Percentiles rank a stretch among this genome's conserved stretches.
Conservation (phyloP, 2,113 vertebrate species). For the Hippocampus barbouri region DNA sequence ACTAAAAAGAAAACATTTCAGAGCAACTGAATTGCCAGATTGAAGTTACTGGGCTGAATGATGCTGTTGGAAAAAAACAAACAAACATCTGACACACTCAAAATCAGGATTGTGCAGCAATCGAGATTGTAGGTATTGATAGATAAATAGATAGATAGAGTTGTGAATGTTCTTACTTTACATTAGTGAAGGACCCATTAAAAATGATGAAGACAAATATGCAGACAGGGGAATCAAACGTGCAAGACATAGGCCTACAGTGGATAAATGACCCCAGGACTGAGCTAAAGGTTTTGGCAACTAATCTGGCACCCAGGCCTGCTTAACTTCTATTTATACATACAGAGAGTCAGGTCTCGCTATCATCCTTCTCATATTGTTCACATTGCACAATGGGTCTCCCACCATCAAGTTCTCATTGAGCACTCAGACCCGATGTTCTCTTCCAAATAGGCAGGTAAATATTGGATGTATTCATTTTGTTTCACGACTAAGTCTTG, state of each 20-base stretch:
- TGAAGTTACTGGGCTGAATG: too few relatives aligned
- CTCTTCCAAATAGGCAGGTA: background rate
- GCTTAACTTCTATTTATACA: conserved; percentile 69
- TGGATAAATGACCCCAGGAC: conserved; percentile 48
- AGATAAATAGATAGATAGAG: too few relatives aligned
- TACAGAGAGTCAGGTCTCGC: conserved; percentile 19
- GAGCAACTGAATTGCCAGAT: too few relatives aligned
- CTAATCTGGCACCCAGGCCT: conserved; percentile 64
- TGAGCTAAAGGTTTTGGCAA: conserved; percentile 62
- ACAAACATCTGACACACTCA: too few relatives aligned
- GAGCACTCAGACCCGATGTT: background rate
- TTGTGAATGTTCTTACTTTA: background rate
- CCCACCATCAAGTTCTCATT: background rate
- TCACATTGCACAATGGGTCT: background rate
- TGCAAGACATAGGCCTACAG: conserved; percentile 40
- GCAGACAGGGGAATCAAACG: conserved; percentile 43
- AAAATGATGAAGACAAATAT: background rate
- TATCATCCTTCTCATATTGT: conserved; percentile 1
- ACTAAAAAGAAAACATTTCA: too few relatives aligned
- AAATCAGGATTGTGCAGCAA: too few relatives aligned
- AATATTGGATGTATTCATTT: background rate
- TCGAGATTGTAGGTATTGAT: too few relatives aligned
- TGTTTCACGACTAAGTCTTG: background rate
- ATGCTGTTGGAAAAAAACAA: too few relatives aligned
- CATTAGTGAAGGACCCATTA: background rate